Evolutionary conservation across 2,113 vertebrate genomes (phyloP).

Genomic region (Pagrus major): DNA sequence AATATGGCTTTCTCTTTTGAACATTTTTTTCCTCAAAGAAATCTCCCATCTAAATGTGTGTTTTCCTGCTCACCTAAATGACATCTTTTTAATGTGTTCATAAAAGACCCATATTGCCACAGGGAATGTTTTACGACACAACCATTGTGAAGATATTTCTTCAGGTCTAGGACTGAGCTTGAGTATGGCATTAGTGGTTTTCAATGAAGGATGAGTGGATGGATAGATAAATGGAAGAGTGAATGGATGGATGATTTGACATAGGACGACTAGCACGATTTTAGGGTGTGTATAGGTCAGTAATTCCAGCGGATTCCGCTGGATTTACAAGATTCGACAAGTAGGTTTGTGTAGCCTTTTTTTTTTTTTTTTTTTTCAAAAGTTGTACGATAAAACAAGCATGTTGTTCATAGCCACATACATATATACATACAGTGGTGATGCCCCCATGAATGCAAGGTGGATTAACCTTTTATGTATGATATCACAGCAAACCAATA

Average conservation of each 20-base stretch:
- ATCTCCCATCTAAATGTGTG: not conserved
- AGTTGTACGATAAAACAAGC: conserved; percentile 65
- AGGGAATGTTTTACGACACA: not conserved
- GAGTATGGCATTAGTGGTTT: conserved; percentile 17
- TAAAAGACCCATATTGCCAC: not conserved
- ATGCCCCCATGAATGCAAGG: conserved; percentile 85
- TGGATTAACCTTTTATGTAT: conserved; percentile 79
- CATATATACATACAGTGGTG: conserved; percentile 89
- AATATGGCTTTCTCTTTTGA: not conserved
- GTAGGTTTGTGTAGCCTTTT: conserved; percentile 40
- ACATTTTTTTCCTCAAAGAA: not conserved
- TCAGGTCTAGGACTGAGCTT: conserved; percentile 6
- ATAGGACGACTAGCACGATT: conserved; percentile 67
- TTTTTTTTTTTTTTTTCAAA: conserved; percentile 38
- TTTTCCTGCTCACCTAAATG: not conserved
- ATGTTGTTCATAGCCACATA: conserved; percentile 79
- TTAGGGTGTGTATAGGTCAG: conserved; percentile 36
- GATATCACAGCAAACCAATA: conserved; percentile 76
- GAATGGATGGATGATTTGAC: conserved; percentile 61
- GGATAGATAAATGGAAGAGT: conserved; percentile 33
- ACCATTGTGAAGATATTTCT: not conserved
- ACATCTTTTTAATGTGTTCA: not conserved
- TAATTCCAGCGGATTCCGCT: conserved; percentile 41
- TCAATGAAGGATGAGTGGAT: conserved; percentile 36
- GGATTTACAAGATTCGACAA: conserved; percentile 21